A percentile compares a stretch with the other conserved stretches of the same genome.
phyloP scores from a whole-genome alignment of 2,797 vertebrate genomes.

The Helostoma temminkii region DNA sequence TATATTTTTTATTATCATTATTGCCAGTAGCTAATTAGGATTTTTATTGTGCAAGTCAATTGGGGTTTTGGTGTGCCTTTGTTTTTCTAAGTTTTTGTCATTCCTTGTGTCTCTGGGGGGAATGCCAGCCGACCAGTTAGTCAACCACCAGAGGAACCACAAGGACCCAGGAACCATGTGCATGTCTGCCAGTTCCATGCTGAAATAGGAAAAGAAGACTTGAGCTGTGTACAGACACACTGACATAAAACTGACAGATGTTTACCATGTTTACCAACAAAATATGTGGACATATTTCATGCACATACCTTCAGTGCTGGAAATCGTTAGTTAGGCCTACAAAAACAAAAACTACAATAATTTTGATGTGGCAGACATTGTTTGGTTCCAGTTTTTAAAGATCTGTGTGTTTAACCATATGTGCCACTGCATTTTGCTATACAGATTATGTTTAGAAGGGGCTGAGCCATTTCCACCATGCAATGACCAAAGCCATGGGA shows the following conservation, averaged over 20 bases:
- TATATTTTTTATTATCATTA: constrained; percentile 85
- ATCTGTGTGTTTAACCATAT: not conserved
- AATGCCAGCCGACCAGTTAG: constrained; percentile 74
- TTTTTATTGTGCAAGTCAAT: constrained; percentile 81
- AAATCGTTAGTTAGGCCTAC: not conserved
- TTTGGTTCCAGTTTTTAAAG: not conserved
- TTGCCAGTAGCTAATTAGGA: constrained; percentile 82
- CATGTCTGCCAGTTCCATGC: constrained; percentile 57
- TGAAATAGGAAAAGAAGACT: constrained; percentile 33
- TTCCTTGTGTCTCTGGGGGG: constrained; percentile 79
- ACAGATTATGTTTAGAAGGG: too few species aligned
- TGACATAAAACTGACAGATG: constrained; percentile 20
- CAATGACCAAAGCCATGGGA: constrained; percentile 8
- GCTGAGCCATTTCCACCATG: too few species aligned
- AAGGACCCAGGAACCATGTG: constrained; percentile 70
- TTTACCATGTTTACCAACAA: not conserved
- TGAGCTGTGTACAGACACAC: constrained; percentile 18
- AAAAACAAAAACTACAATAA: not conserved
- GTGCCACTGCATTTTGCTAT: not conserved
- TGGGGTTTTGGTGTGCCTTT: constrained; percentile 77
- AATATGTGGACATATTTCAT: not conserved
- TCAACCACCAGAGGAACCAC: constrained; percentile 77
- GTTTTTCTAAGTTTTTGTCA: constrained; percentile 83
- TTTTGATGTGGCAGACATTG: not conserved
- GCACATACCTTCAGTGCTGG: not conserved